These are phyloP conservation scores for Luffia ferchaultella DNA, from an alignment of 2,888 invertebrate genomes.

Conservation along the genomic window DNA sequence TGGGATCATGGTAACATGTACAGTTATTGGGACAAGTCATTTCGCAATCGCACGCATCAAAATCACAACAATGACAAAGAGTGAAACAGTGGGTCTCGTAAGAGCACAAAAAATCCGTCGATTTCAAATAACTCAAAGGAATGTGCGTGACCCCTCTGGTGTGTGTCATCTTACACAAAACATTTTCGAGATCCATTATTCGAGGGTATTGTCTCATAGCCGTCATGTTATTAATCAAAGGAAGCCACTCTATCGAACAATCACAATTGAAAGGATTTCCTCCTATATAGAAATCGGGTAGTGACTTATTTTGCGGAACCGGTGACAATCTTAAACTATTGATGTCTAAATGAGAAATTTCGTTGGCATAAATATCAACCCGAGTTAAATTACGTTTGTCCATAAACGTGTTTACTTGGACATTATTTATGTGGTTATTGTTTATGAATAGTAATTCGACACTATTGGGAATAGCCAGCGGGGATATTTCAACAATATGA, in stretches of 20 bases:
- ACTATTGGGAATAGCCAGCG: conserved; percentile 86
- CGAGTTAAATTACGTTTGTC: conserved; percentile 84
- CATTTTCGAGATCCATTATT: conserved; percentile 88
- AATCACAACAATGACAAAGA: conserved; percentile 94
- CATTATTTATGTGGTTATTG: conserved; percentile 84
- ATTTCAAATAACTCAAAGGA: conserved; percentile 75
- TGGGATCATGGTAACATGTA: conserved; percentile 93
- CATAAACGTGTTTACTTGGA: conserved; percentile 86
- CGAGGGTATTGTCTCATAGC: conserved; percentile 83
- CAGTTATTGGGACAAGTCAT: conserved; percentile 95
- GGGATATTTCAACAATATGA: conserved; percentile 79
- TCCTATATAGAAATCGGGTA: conserved; percentile 91
- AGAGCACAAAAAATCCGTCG: conserved; percentile 88
- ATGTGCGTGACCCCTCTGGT: conserved; percentile 82
- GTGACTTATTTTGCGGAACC: conserved; percentile 74
- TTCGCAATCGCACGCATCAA: conserved; percentile 95
- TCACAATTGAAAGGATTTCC: conserved; percentile 95
- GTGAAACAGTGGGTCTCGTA: conserved; percentile 94
- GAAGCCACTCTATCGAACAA: conserved; percentile 96
- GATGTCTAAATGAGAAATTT: conserved; percentile 82
- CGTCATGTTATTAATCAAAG: conserved; percentile 87
- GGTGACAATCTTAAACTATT: conserved; percentile 81
- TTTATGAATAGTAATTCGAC: conserved; percentile 88
- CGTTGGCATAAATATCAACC: conserved; percentile 91
- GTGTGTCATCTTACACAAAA: conserved; percentile 86